phyloP scores from a whole-genome alignment of 2,888 invertebrate species.

The Rhopalosiphum nymphaeae region DNA sequence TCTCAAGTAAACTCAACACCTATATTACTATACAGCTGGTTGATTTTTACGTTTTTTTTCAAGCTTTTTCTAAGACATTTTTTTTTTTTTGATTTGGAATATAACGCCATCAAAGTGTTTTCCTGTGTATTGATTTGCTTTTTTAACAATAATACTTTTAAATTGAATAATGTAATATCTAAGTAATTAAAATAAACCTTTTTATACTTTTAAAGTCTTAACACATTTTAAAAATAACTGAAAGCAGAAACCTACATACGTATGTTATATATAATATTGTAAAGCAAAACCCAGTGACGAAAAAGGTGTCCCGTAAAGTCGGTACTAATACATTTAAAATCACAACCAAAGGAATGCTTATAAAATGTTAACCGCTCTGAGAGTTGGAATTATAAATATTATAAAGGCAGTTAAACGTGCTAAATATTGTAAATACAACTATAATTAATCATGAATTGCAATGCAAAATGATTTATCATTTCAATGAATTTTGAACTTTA shows the following conservation, averaged over 20 bases:
- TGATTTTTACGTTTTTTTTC: too few species aligned
- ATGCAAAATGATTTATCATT: not conserved
- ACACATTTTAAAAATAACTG: not conserved
- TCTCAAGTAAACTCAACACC: too few species aligned
- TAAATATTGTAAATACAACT: not conserved
- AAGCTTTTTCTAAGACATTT: too few species aligned
- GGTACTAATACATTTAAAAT: not conserved
- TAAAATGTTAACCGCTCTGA: not conserved
- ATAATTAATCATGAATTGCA: not conserved
- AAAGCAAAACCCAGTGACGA: not conserved
- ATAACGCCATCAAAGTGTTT: not conserved
- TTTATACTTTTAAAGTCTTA: not conserved
- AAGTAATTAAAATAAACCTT: not conserved
- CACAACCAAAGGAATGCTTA: not conserved
- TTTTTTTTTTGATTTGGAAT: too few species aligned
- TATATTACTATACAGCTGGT: too few species aligned
- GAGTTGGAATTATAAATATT: not conserved
- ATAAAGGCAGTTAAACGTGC: not conserved
- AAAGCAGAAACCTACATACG: too few species aligned
- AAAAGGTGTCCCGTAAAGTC: not conserved
- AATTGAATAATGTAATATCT: not conserved
- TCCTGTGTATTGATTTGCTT: not conserved
- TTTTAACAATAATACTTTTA: not conserved
- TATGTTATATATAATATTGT: not conserved
- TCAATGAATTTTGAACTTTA: not conserved